phyloP scores from a whole-genome alignment of 1,140 invertebrate genomes.

The Drosophila ambigua region DNA sequence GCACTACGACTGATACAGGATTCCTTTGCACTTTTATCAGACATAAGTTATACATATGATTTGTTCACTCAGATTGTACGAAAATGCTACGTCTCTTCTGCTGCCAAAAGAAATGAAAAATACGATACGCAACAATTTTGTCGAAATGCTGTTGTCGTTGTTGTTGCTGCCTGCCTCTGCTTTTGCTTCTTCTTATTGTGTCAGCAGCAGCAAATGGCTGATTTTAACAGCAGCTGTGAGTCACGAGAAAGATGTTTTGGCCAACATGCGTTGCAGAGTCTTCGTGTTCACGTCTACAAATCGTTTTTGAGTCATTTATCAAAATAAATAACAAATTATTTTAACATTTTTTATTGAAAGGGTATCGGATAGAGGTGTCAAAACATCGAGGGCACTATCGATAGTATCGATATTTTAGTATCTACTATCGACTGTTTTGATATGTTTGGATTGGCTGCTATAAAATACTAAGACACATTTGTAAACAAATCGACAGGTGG shows the following conservation, averaged over 20 bases:
- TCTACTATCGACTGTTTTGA: no score
- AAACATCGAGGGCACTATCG: no score
- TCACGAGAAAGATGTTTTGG: not conserved
- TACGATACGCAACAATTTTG: constrained; percentile 75
- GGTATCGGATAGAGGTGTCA: no score
- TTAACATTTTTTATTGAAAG: no score
- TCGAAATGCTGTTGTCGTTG: constrained; percentile 32
- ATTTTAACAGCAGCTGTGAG: constrained; percentile 16
- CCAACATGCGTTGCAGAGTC: constrained; percentile 14
- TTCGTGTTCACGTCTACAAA: no score
- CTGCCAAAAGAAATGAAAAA: constrained; percentile 53
- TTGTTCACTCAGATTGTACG: constrained; percentile 57
- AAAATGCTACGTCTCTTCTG: constrained; percentile 28
- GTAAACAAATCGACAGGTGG: no score
- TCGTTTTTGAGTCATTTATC: no score
- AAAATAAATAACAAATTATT: no score
- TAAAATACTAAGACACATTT: no score
- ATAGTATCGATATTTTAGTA: no score
- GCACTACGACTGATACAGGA: constrained; percentile 78
- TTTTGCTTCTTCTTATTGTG: constrained; percentile 34
- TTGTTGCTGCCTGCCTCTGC: constrained; percentile 8
- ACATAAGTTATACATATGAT: constrained; percentile 80
- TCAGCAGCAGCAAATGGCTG: constrained; percentile 22
- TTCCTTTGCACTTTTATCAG: constrained; percentile 71
- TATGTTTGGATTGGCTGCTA: no score